Conservation (phyloP, 2,113 vertebrate genomes). For the Lophura nycthemera region DNA sequence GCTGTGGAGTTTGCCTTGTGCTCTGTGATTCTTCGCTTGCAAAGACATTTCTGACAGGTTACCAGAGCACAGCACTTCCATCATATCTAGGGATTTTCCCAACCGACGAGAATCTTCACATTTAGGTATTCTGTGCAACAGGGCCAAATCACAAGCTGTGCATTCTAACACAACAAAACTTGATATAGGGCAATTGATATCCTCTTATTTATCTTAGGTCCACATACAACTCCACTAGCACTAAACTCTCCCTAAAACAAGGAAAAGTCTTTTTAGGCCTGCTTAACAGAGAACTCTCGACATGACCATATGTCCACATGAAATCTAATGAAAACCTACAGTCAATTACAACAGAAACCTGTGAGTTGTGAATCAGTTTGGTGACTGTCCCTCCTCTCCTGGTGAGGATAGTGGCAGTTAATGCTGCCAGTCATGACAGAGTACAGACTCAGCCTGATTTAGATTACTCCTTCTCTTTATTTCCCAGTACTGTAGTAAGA, state of each 20-base stretch:
- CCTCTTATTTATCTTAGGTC: background rate
- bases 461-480: background rate
- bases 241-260: background rate
- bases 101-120: background rate
- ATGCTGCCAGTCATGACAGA: background rate
- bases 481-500: background rate
- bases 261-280: background rate
- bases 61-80: background rate
- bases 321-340: background rate
- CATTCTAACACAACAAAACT: background rate
- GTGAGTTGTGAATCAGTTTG: background rate
- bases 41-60: background rate
- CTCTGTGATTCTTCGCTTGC: background rate
- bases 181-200: background rate
- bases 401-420: background rate
- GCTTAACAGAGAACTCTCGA: background rate
- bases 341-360: background rate
- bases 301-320: background rate
- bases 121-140: background rate
- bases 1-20: background rate
- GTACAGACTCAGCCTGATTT: background rate
- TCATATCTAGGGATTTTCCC: background rate
- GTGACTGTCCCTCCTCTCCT: background rate
- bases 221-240: accelerated
- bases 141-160: background rate